These are phyloP conservation scores for Arctopsyche grandis DNA, from an alignment of 1,140 invertebrate genomes.

Conservation along the genomic window DNA sequence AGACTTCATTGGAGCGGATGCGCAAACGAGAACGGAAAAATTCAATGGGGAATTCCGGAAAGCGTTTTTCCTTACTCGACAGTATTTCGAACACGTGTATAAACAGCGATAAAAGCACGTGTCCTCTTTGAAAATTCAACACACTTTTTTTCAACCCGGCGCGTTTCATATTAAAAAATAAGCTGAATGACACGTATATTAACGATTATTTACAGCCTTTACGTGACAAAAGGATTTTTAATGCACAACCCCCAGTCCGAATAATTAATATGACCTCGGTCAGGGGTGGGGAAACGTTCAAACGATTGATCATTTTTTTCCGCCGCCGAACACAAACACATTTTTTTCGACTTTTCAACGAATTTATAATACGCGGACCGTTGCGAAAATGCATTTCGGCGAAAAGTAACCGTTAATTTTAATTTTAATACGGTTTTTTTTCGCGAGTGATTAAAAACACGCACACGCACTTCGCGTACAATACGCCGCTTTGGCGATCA, in stretches of 20 bases:
- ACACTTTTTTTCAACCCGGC: slow-evolving; percentile 23
- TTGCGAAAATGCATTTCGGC: slow-evolving; percentile 21
- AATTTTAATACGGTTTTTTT: not conserved
- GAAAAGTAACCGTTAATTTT: not conserved
- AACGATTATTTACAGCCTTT: slow-evolving; percentile 54
- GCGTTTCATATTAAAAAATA: slow-evolving; percentile 47
- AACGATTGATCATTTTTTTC: slow-evolving; percentile 25
- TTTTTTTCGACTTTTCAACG: too few species aligned
- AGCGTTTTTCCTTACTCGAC: slow-evolving; percentile 40
- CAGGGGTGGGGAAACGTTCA: slow-evolving; percentile 24
- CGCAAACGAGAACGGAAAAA: slow-evolving; percentile 19
- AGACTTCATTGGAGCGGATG: not conserved
- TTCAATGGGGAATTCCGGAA: slow-evolving; percentile 28
- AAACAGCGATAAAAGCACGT: slow-evolving; percentile 40
- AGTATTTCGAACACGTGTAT: slow-evolving; percentile 43
- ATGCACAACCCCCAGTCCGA: slow-evolving; percentile 44
- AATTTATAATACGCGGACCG: not conserved
- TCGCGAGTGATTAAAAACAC: not conserved
- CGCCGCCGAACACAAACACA: not conserved
- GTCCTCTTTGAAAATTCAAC: slow-evolving; percentile 44
- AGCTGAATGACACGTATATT: slow-evolving; percentile 53
- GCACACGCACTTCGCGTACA: not conserved
- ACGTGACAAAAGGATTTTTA: slow-evolving; percentile 54
- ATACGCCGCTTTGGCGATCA: not conserved
- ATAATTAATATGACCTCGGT: slow-evolving; percentile 48